Evolutionary conservation across 23 tunicate species (phyloP), one percentile per base, ranked within the genome.

Genomic region (Oikopleura albicans): DNA sequence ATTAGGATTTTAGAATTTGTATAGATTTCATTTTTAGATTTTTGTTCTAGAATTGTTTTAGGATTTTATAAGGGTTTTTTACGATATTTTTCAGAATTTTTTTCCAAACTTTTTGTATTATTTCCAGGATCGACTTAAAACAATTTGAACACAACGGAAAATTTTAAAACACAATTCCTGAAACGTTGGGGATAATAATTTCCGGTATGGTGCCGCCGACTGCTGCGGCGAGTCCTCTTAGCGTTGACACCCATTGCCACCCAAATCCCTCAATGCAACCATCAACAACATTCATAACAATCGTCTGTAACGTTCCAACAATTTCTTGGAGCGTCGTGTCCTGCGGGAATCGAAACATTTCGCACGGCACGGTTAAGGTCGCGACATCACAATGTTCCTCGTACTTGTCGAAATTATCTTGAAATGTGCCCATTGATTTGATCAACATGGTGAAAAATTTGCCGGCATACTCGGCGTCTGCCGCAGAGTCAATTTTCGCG

Each of bases 251-350:
- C 79, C 79, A 71, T 31, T 71, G 79, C 34, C 35, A 29, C 31
- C 79, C 79, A 37, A 71, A 71, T 16, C 79, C 79, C 2, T 71
- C 79, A 16, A 71, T 37, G 31, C 79, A 71, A 22, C 79, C 79
- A 2, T 29, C 79, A 29, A 71, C 37, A 71, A 71, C 35, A 71
- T 71, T 16, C 4, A 22, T 37, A 71, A 71, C 35, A 16, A 71
- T 16, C 37, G 79, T 16, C 37, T 29, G 28, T 37, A 71, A 71
- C 35, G 27, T 71, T 12, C 79, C 79, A 16, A 71, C 79, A 29
- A 71, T 37, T 16, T 71, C 79, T 71, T 71, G 34, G 36, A 71
- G 4, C 35, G 34, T 29, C 4, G 27, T 29, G 28, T 37, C 79
- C 33, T 71, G 37, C 2, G 34, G 4, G 37, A 22, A 71, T 71